These are phyloP conservation scores for Aethina tumida DNA, from an alignment of 1,140 invertebrate species.

Conservation along the genomic window DNA sequence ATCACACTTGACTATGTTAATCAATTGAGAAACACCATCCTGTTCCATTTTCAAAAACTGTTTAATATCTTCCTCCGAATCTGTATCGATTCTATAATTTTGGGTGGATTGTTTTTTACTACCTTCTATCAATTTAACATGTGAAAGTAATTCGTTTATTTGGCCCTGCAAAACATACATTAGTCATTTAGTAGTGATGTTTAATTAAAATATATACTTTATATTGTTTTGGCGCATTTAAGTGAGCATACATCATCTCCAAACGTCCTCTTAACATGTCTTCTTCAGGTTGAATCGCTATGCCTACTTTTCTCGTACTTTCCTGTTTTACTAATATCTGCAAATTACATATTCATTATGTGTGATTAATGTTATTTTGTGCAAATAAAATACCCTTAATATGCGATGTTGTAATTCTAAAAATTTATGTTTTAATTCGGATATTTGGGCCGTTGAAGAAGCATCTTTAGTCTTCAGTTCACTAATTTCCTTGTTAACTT, in stretches of 20 bases:
- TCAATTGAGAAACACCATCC: conserved; percentile 70
- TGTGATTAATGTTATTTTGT: conserved; percentile 7
- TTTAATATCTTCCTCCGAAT: conserved; percentile 51
- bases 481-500: conserved; percentile 65
- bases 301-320: conserved; percentile 72
- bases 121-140: conserved; percentile 29
- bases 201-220: conserved; percentile 48
- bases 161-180: conserved; percentile 48
- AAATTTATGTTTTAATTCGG: conserved; percentile 64
- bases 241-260: conserved; percentile 73
- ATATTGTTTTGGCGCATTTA: conserved; percentile 85
- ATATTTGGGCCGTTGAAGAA: conserved; percentile 57
- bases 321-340: conserved; percentile 82
- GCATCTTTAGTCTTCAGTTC: conserved; percentile 63
- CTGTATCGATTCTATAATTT: conserved; percentile 52
- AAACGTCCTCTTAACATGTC: conserved; percentile 75
- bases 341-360: conserved; percentile 11
- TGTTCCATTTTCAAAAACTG: conserved; percentile 76
- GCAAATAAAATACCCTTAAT: conserved; percentile 46
- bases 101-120: conserved; percentile 26
- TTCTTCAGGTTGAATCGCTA: conserved; percentile 78
- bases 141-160: conserved; percentile 81
- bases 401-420: conserved; percentile 67
- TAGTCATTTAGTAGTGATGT: conserved; percentile 2
- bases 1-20: conserved; percentile 71